These are phyloP conservation scores for Dendrolimus punctatus DNA, from an alignment of 1,140 invertebrate species.

Conservation along the genomic window DNA sequence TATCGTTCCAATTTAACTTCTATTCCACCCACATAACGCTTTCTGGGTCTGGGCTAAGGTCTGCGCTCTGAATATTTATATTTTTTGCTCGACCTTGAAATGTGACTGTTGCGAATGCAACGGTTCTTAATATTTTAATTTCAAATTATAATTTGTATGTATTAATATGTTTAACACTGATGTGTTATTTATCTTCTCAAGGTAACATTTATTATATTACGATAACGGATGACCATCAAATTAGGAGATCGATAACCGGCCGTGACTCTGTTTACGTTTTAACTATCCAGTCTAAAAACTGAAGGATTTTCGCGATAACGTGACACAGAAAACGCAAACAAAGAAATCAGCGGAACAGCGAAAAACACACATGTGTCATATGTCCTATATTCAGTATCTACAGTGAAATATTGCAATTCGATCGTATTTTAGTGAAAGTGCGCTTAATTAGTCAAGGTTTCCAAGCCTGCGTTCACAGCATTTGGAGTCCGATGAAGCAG, in stretches of 20 bases:
- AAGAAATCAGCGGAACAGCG: conserved; percentile 3
- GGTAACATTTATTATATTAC: conserved; percentile 14
- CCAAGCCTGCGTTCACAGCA: conserved; percentile 30
- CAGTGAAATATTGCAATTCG: conserved; percentile 7
- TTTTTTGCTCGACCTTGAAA: conserved; percentile 5
- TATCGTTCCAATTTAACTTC: background rate
- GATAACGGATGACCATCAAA: conserved; percentile 58
- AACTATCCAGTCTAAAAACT: conserved; percentile 41
- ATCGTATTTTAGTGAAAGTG: conserved; percentile 45
- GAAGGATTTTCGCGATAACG: conserved; percentile 61
- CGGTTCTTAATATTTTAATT: conserved; percentile 3
- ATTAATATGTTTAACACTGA: conserved; percentile 5
- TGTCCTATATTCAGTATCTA: conserved; percentile 22
- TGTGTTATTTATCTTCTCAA: conserved; percentile 15
- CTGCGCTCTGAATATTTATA: background rate
- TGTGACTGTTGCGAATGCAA: conserved; percentile 4
- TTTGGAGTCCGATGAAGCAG: conserved; percentile 2
- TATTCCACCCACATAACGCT: conserved; percentile 1
- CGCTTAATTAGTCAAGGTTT: conserved; percentile 45
- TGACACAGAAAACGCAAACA: conserved; percentile 43
- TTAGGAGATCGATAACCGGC: conserved; percentile 66
- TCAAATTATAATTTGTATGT: background rate
- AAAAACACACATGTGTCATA: conserved; percentile 6
- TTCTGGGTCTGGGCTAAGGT: conserved; percentile 9
- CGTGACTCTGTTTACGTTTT: conserved; percentile 62